Base-by-base conservation (phyloP, 2,888 invertebrate species). In the Eudasyphora cyanicolor region DNA sequence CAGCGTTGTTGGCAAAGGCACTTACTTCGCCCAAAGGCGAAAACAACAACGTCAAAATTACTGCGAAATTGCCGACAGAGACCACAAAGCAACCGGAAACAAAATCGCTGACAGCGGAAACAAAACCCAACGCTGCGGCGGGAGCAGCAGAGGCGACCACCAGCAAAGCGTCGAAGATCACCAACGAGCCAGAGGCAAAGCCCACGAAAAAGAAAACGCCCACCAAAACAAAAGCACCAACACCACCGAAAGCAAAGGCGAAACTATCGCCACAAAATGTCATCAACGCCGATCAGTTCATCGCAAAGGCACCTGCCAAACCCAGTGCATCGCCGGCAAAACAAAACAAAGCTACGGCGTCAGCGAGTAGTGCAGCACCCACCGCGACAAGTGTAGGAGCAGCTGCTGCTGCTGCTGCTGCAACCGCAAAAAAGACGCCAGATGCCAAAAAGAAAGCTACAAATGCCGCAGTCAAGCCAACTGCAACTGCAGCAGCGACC, bases 281-380 rank as follows among this genome's bases (percentile, higher is more conserved):
- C 87, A 89, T 91, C 87, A 90, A 90, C 88, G 89, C 89, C 87
- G 90, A 90, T 89, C 88, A 90, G 86, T 91, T 91, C 86, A 86
- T 90, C 85, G 84, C 89, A 82, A 78, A 87, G 87, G 89, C 89
- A 88, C 88, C 89, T 81, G 88, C 87, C 81, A 88, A 89, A 79
- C 79, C 87, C 83, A 87, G 86, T 87, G 87, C 89, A 87, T 88
- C 90, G 87, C 86, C 88, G 75, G 69, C 83, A 54, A 85, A 76
- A 79, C 82, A 86, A 69, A 51, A 73, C 51, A 86, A 60, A 57
- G 7, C 81, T 82, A 29, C 82, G 51, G 57, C 79, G 82, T 64
- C 82, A 62, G 38, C 76, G 54, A 49, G 81, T 24, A 38, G 76
- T 51, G 54, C 67, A 67, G 38, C 82, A 42, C 21, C 80, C 51